Conservation (phyloP, 1,140 invertebrate species). For the Druon quercuslanigerum region DNA sequence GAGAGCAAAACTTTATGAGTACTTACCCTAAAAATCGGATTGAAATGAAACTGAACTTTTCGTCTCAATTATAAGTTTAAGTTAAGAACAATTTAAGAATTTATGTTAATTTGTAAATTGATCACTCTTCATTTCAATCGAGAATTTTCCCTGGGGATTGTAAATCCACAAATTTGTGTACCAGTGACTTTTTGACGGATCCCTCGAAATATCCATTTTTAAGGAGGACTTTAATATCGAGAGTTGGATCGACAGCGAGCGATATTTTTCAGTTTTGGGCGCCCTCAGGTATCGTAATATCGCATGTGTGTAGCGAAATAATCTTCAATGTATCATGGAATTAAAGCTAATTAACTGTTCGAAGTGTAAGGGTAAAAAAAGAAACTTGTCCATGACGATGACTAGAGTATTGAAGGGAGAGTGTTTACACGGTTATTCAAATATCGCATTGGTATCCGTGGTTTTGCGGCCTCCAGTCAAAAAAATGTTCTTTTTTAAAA, state of each 20-base stretch:
- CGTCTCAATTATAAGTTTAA: too few species aligned
- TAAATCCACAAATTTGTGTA: neutral
- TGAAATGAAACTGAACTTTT: neutral
- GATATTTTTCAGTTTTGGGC: slow-evolving; percentile 13
- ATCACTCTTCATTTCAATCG: neutral
- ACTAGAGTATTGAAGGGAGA: slow-evolving; percentile 20
- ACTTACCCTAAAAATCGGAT: neutral
- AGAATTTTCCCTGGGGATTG: neutral
- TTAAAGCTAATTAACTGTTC: slow-evolving; percentile 54
- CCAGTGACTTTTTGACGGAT: slow-evolving; percentile 2
- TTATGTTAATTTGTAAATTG: neutral
- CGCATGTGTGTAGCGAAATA: slow-evolving; percentile 61
- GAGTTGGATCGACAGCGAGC: neutral
- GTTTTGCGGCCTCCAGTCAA: slow-evolving; percentile 1
- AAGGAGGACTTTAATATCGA: neutral
- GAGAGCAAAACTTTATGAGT: neutral
- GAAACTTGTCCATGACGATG: slow-evolving; percentile 53
- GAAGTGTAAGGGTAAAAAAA: slow-evolving; percentile 39
- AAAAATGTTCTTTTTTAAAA: neutral
- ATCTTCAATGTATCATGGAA: slow-evolving; percentile 60
- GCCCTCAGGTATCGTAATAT: slow-evolving; percentile 40
- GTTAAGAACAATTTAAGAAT: too few species aligned
- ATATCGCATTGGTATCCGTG: neutral
- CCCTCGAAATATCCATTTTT: slow-evolving; percentile 12
- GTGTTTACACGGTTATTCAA: slow-evolving; percentile 4